These are phyloP conservation scores for Hestina assimilis DNA, from an alignment of 1,140 invertebrate species.

Conservation along the genomic window DNA sequence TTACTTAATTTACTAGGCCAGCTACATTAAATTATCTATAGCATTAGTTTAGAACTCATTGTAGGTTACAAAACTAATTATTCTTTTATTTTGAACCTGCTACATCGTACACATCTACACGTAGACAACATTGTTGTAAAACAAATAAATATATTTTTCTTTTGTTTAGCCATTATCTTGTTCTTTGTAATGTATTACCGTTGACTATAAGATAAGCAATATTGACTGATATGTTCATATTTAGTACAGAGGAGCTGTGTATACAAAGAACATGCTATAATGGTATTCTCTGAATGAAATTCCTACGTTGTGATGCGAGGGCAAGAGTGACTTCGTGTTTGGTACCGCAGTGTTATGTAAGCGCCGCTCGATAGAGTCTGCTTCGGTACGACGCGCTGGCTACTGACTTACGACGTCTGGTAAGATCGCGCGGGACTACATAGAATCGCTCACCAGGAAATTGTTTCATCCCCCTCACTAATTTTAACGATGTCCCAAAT, in stretches of 20 bases:
- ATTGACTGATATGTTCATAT: neutral
- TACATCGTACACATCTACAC: no score
- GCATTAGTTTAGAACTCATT: no score
- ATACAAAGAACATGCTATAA: neutral
- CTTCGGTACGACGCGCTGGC: constrained; percentile 41
- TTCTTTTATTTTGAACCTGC: no score
- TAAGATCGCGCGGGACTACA: constrained; percentile 21
- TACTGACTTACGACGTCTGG: constrained; percentile 25
- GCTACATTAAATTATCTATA: no score
- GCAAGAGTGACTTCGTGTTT: constrained; percentile 27
- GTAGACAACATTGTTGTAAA: neutral
- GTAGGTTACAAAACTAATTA: no score
- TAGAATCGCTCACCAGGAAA: constrained; percentile 38
- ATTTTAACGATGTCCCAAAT: neutral
- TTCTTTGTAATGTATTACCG: neutral
- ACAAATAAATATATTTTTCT: neutral
- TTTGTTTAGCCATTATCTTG: neutral
- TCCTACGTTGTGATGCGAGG: neutral
- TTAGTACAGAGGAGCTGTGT: no score
- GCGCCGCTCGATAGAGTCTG: constrained; percentile 51
- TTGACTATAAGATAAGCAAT: neutral
- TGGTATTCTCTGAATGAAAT: constrained; percentile 1
- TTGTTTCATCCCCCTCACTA: constrained; percentile 26
- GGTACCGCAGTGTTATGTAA: constrained; percentile 70
- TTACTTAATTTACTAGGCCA: no score